Base-by-base conservation (phyloP, 2,888 invertebrate genomes). In the Epistrophe grossulariae region DNA sequence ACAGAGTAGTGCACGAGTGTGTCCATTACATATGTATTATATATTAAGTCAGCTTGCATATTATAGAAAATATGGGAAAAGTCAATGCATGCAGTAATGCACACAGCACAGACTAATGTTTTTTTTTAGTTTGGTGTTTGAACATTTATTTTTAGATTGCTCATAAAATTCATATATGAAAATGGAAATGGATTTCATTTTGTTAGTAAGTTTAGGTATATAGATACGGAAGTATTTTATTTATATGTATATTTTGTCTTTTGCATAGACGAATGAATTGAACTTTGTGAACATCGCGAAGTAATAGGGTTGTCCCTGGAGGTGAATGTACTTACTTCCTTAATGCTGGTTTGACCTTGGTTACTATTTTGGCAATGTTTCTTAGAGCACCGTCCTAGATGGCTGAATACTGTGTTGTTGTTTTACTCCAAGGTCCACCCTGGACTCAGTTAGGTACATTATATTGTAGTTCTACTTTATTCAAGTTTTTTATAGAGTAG, bases 241-340 rank as follows among this genome's bases (percentile, higher is more conserved):
- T 2, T 8, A 45, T n/a, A 15, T 8, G 9, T 8, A 35, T 62
- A 19, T 62, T 17, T 55, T 73, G 17, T 83, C 31, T 62, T 45
- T 68, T 77, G 64, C 43, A 52, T 38, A 59, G 59, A 59, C 48
- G 35, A 80, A 72, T 28, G 60, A 59, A 72, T 77, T 81, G 77
- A 84, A 77, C 79, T 78, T 80, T 81, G 66, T 60, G 66, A 38
- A 76, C 40, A 45, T 24, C 43, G 24, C 60, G 31, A 72, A 81
- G 81, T 81, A 77, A 81, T 64, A 70, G 6, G 24, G 3, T 24
- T 6, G 55, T 81, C 66, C 66, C 80, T 38, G 38, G 81, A 72
- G 84, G 84, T 84, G 50, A 84, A 77, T 48, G 84, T 40, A 76
- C 84, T 76, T 55, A 24, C 43, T 17, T 68, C 35, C 3, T 28